Base-by-base conservation (phyloP, 2,888 invertebrate species). In the Drosophila kambysellisi region DNA sequence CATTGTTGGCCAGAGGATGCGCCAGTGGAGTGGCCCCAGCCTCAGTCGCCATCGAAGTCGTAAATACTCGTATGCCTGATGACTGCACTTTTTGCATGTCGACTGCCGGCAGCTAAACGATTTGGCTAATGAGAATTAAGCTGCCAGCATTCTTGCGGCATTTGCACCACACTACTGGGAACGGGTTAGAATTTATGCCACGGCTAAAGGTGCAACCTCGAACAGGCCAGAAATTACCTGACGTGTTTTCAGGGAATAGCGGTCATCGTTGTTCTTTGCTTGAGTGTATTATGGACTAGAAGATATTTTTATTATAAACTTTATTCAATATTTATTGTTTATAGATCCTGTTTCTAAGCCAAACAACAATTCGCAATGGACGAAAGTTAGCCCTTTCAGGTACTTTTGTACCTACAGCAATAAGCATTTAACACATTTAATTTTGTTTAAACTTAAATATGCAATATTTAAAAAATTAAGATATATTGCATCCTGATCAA, bases 21-120 rank as follows among this genome's bases (percentile, higher is more conserved):
- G 56, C 74, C 67, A 15, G 46, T 46, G 46, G 25, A 46, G 25
- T 25, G 15, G 48, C 50, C 59, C 25, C 46, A 11, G 63, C 30
- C 64, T 29, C 54, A 37, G 74, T 76, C 74, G 75, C 79, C 75
- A 83, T 81, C 73, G 69, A 60, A 35, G 78, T 63, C 84, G 82
- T 84, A 84, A 84, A 87, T 84, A 82, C 48, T 78, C 61, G 39
- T 7, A 52, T 61, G 70, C 72, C 80, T 73, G 70, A 87, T 80
- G 84, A 68, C 70, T 81, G 84, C 84, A 87, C 81, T 87, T 84
- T 87, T 87, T 82, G 69, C 84, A 74, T 82, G 71, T 70, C 83
- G 73, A 70, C 75, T 71, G 69, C 69, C 74, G 74, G 74, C 81
- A 76, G 52, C 76, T 76, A 73, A 70, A 73, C 76, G 62, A 68